Percentiles rank a stretch among this genome's conserved stretches.
Evolutionary conservation across 2,113 vertebrate genomes (phyloP).

Genomic region (Phyllostomus hastatus): DNA sequence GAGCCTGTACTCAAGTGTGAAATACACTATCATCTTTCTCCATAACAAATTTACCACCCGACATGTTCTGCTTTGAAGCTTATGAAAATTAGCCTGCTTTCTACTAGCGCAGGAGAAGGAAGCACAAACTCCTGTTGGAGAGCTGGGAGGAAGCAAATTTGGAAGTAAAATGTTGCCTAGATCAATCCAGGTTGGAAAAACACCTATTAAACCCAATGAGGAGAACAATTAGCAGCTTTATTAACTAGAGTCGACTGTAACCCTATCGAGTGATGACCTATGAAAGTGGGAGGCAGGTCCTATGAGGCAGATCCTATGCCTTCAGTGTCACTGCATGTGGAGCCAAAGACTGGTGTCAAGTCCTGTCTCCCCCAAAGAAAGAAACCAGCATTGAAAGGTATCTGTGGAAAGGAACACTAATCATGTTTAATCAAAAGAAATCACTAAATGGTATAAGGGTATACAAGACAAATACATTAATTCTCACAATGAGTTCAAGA

Average conservation of each 20-base stretch:
- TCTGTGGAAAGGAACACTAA: neutral
- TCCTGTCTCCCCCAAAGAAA: neutral
- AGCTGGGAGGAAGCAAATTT: neutral
- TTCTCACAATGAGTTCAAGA: neutral
- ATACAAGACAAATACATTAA: neutral
- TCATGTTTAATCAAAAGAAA: neutral
- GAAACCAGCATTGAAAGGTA: neutral
- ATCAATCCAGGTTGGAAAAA: neutral
- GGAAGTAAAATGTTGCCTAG: constrained; percentile 1
- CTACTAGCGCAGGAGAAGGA: neutral
- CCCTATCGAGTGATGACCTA: neutral
- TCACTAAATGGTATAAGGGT: neutral
- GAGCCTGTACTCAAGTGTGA: neutral
- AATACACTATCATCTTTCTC: neutral
- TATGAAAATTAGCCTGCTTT: neutral
- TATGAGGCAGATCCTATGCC: neutral
- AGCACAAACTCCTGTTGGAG: neutral
- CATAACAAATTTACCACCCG: neutral
- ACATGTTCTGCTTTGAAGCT: neutral
- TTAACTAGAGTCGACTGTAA: neutral
- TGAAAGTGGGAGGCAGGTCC: neutral
- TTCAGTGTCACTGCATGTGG: neutral
- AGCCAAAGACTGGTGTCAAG: neutral
- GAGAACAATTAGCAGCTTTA: constrained; percentile 32
- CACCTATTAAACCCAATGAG: neutral